These are phyloP conservation scores for Callinectes sapidus DNA, from an alignment of 2,888 invertebrate genomes.

Conservation along the genomic window DNA sequence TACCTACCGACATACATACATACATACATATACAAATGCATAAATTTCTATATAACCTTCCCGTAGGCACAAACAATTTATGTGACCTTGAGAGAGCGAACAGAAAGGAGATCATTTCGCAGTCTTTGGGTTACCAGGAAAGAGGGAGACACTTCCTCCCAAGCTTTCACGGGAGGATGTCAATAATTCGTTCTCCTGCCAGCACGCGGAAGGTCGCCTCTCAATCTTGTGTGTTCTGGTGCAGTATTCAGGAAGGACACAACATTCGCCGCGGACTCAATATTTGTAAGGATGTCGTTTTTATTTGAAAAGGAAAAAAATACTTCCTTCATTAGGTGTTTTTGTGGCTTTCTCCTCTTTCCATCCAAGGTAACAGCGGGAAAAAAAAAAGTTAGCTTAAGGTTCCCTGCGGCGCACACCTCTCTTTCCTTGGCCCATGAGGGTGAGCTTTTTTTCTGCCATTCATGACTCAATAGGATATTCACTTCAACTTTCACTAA, in stretches of 20 bases:
- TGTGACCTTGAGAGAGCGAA: not conserved
- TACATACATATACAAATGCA: not conserved
- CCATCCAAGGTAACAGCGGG: not conserved
- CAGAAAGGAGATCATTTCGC: not conserved
- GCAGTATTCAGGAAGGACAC: not conserved
- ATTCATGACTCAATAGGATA: not conserved
- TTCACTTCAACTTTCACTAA: not conserved
- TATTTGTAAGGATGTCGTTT: not conserved
- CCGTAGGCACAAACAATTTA: not conserved
- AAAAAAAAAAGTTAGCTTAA: not conserved
- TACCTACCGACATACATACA: not conserved
- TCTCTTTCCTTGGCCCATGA: not conserved
- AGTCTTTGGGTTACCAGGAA: conserved; percentile 23
- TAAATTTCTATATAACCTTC: not conserved
- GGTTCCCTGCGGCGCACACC: not conserved
- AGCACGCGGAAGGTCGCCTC: not conserved
- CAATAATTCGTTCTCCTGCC: not conserved
- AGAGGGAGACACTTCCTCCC: not conserved
- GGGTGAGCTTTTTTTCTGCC: not conserved
- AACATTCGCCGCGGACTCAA: not conserved
- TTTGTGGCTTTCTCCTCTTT: not conserved
- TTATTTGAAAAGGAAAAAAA: not conserved
- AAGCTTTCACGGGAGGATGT: not conserved
- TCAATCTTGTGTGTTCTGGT: not conserved
- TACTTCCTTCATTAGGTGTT: not conserved